Conservation (phyloP, 2,113 vertebrate genomes). For the Bos taurus region ARS-UCD2.0 NC_037329.1:73524001-73524500, state of each 20-base stretch:
- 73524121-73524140: conserved; percentile 75
- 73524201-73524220: conserved; percentile 73
- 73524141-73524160: conserved; percentile 76
- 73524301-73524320: background rate
- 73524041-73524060: too few species aligned
- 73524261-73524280: conserved; percentile 37
- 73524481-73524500: background rate
- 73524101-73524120: conserved; percentile 75
- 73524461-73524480: background rate
- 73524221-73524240: conserved; percentile 70
- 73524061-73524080: conserved; percentile 14
- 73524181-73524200: conserved; percentile 68
- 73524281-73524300: background rate
- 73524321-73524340: background rate
- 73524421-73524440: background rate
- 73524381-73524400: background rate
- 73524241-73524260: conserved; percentile 57
- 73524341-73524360: background rate
- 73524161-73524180: conserved; percentile 80
- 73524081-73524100: conserved; percentile 75
- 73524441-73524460: background rate
- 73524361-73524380: background rate
- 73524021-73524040: too few species aligned
- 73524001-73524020: too few species aligned
- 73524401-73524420: background rate